Conservation (phyloP, 2,888 invertebrate genomes). For the Cerastis leucographa region DNA sequence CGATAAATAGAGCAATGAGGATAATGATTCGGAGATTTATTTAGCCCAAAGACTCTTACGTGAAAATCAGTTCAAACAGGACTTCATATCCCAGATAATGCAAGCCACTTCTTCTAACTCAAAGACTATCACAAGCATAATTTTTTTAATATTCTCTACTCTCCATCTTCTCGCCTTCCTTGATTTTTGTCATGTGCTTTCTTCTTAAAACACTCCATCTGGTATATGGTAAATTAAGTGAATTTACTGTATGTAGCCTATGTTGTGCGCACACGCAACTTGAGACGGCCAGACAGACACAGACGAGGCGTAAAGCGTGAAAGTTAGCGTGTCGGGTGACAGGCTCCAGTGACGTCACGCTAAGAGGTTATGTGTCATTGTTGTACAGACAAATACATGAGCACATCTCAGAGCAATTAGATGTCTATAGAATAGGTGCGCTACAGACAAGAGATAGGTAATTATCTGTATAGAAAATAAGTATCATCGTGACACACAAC, state of each 20-base stretch:
- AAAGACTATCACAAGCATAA: not conserved
- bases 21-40: not conserved
- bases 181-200: not conserved
- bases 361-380: slow-evolving; percentile 30
- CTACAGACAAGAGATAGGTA: not conserved
- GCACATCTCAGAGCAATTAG: slow-evolving; percentile 31
- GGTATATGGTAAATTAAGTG: slow-evolving; percentile 3
- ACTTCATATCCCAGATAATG: not conserved
- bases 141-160: not conserved
- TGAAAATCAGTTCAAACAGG: not conserved
- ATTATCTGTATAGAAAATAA: not conserved
- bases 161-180: not conserved
- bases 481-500: slow-evolving; percentile 15
- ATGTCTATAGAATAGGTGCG: slow-evolving; percentile 4
- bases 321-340: slow-evolving; percentile 63
- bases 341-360: slow-evolving; percentile 50
- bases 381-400: slow-evolving; percentile 20
- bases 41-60: not conserved
- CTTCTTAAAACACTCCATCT: not conserved
- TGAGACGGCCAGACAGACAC: slow-evolving; percentile 50
- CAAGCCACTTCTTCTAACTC: not conserved
- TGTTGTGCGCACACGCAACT: slow-evolving; percentile 29
- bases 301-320: slow-evolving; percentile 65
- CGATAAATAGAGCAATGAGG: not conserved
- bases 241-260: slow-evolving; percentile 8